Base-by-base conservation (phyloP, 2,888 invertebrate species). In the Nomada flava region DNA sequence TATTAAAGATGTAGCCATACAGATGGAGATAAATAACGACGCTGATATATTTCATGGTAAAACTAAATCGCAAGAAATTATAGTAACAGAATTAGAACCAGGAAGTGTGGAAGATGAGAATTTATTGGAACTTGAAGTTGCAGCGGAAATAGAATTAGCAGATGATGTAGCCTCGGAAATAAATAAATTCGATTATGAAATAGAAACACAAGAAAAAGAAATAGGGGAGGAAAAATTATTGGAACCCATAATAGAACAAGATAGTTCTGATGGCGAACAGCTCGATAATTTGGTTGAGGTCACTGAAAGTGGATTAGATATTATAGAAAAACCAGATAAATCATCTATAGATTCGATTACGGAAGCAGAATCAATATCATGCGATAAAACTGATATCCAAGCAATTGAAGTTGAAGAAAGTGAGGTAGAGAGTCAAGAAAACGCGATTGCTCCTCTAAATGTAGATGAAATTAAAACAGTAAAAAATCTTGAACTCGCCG, bases 261-360 rank as follows among this genome's bases (percentile, higher is more conserved):
- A 91, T 70, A 92, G 90, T 77, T 92, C 91, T 2, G 91, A 92
- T 47, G 91, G 90, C 2, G 92, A 92, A 15, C 92, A 91, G 63
- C 62, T 90, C 47, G 92, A 92, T 69, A 92, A 92, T 83, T 85
- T 91, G 5, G 86, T 92, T 9, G 92, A 92, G 87, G 71, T 90
- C 20, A 81, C 83, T 3, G 91, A 91, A 77, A 88, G 87, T 68
- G 77, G 84, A 76, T 87, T 91, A 36, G 89, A 89, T 60, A 89
- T 86, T 42, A 68, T 91, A 13, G 90, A 91, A 75, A 88, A 88
- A 29, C 11, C 52, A 29, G 42, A 52, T 59, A 50, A 44, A 62
- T 9, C 53, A 11, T 29, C 29, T 26, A 20, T 5, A 29, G 74
- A 59, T 55, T 78, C 68, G 53, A 26, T 20, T 36, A 42, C 50